Evolutionary conservation across 2,113 vertebrate species (phyloP), one percentile per base, ranked within the genome.

Genomic region (Otus sunia): DNA sequence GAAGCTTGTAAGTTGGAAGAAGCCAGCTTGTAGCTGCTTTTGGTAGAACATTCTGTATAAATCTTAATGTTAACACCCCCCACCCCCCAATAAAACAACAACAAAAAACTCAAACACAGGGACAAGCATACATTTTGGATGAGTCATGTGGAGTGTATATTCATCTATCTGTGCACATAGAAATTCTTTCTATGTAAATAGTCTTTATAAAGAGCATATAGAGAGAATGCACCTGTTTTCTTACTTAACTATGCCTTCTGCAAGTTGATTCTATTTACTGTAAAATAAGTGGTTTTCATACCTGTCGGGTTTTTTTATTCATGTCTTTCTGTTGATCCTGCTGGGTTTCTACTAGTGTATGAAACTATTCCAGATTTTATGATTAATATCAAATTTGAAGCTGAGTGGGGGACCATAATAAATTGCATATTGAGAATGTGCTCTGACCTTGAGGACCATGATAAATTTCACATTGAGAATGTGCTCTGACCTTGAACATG

Each of bases 1-100:
- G 99, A 99, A 98, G 98, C 98, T 88, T 99, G 99, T 99, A 97
- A 99, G 99, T 98, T 92, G 86, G 50, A 82, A 88, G 66, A 83
- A 72, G 17, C 21, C 36, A 64, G 63, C 19, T 11, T 58, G 39
- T 63, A 64, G 27, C 34, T 87, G 29, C 25, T 91, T 87, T 80
- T 86, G 41, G 4, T 67, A 84, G 49, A 64, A 60, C 7, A 27
- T 72, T 84, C 26, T 56, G 50, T 10, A 30, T 36, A 45, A 76
- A 45, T 62, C 50, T 85, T 64, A 15, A 15, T 58, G 25, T 25
- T 56, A 71, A 37, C 74, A 39, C 13, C 3, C 6, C 9, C 32
- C 4, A n/a, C 14, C 14, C 12, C 41, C 41, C 15, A 47, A 47
- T 18, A 67, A 53, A 32, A 11, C 16, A 56, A 27, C 49, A 22